Conservation (phyloP, 2,888 invertebrate species). For the Pyrrhosoma nymphula region DNA sequence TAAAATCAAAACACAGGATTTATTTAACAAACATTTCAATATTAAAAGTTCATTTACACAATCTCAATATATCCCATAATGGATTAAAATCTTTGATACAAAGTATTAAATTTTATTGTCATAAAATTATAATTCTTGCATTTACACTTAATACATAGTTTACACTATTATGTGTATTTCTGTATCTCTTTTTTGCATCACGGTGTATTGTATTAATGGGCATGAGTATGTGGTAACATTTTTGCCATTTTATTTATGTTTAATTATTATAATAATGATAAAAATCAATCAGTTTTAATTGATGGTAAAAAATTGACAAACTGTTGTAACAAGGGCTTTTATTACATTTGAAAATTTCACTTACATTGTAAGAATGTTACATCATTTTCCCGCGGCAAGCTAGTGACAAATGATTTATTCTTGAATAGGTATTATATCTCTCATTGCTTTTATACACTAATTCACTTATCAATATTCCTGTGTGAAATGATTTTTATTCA, state of each 20-base stretch:
- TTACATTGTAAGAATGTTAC: slow-evolving; percentile 66
- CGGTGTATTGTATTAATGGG: not conserved
- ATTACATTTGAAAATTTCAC: slow-evolving; percentile 66
- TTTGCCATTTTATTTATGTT: slow-evolving; percentile 38
- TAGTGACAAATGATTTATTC: slow-evolving; percentile 53
- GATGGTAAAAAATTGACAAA: slow-evolving; percentile 64
- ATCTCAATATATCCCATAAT: slow-evolving; percentile 62
- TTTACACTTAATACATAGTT: slow-evolving; percentile 62
- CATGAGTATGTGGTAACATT: slow-evolving; percentile 33
- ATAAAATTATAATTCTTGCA: slow-evolving; percentile 67
- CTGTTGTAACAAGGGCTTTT: slow-evolving; percentile 63
- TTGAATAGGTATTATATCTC: slow-evolving; percentile 30
- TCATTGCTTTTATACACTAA: slow-evolving; percentile 42
- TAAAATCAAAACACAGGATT: slow-evolving; percentile 64
- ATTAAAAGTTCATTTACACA: slow-evolving; percentile 64
- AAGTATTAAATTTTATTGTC: slow-evolving; percentile 67
- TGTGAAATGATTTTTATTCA: slow-evolving; percentile 16
- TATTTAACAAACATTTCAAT: slow-evolving; percentile 63
- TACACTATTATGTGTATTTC: slow-evolving; percentile 53
- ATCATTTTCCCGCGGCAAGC: slow-evolving; percentile 51
- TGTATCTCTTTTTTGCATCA: slow-evolving; percentile 47
- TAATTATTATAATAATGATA: not conserved
- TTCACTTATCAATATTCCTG: not conserved
- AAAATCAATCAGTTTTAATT: slow-evolving; percentile 46
- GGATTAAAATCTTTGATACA: slow-evolving; percentile 67